These are phyloP conservation scores for Tryphoninae sp. DNA, from an alignment of 2,888 invertebrate species.

Conservation along the genomic window DNA sequence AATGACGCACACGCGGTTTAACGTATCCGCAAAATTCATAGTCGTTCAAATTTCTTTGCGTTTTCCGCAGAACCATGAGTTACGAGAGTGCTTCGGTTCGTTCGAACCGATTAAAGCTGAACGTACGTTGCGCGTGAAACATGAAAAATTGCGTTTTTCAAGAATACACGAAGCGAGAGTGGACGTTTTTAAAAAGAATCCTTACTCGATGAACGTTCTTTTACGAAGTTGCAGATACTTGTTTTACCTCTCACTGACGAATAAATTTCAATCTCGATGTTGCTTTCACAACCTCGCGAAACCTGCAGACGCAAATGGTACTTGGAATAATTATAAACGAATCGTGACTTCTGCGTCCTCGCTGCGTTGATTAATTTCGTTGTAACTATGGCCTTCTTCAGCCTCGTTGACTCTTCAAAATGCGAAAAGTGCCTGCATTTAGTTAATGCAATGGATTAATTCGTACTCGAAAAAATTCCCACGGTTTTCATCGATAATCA, in stretches of 20 bases:
- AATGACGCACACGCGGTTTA: no score
- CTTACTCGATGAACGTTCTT: conserved; percentile 6
- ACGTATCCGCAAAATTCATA: no score
- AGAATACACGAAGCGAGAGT: neutral
- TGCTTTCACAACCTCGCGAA: conserved; percentile 1
- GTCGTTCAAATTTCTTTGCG: neutral
- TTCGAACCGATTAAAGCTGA: no score
- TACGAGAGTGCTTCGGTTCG: no score
- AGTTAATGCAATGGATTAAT: neutral
- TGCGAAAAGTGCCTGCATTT: neutral
- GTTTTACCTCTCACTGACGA: neutral
- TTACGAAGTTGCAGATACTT: neutral
- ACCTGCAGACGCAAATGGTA: conserved; percentile 2
- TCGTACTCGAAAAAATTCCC: neutral
- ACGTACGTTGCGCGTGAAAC: neutral
- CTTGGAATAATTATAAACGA: conserved; percentile 37
- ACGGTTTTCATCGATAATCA: neutral
- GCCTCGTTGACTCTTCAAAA: neutral
- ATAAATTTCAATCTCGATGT: conserved; percentile 19
- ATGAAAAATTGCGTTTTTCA: neutral
- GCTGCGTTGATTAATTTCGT: conserved; percentile 1
- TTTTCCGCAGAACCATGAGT: no score
- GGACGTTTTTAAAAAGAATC: neutral
- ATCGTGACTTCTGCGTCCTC: neutral
- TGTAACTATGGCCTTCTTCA: neutral